Base-by-base conservation (phyloP, 2,797 vertebrate species). In the Scarus forsteni region DNA sequence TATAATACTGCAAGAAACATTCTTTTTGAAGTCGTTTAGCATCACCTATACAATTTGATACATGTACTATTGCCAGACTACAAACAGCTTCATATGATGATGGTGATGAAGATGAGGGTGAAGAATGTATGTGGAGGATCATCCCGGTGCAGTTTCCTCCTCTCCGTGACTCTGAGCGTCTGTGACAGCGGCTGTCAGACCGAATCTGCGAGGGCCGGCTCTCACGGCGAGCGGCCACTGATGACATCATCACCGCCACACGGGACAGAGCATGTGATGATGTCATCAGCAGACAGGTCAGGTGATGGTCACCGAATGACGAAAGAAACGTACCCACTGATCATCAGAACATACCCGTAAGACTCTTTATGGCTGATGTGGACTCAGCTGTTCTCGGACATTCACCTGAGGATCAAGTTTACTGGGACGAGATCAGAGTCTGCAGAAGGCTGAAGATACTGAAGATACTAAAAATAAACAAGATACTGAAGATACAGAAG, bases 141-240 rank as follows among this genome's bases (percentile, higher is more conserved):
- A 50, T 42, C 39, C 40, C 51, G n/a, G 44, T 13, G 63, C 12
- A 13, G 15, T 11, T 48, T 18, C 11, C 52, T 57, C 40, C 49
- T 39, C 27, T 18, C 18, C 35, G 45, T 18, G 10, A 68, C 43
- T 1, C 65, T 78, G 55, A 73, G 70, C 14, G 9, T 46, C 49
- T 65, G 55, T 42, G 76, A 69, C 70, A 69, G 70, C 15, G 1
- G 54, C 55, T 79, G 70, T 66, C 66, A 6, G 11, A 34, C 44
- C 40, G 38, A 69, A 69, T 73, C 60, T 73, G 10, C 0, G 36
- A 8, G 48, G 38, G 27, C 10, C 52, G 43, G 45, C 50, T 34
- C 35, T 9, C 56, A 16, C 50, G 7, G 48, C n/a, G 27, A 45
- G 45, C 35, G 0, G 60, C 34, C 34, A 19, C 43, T 14, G 43